A percentile compares a stretch with the other conserved stretches of the same genome.
Conservation (phyloP, 2,113 vertebrate species). For the Esox niger region DNA sequence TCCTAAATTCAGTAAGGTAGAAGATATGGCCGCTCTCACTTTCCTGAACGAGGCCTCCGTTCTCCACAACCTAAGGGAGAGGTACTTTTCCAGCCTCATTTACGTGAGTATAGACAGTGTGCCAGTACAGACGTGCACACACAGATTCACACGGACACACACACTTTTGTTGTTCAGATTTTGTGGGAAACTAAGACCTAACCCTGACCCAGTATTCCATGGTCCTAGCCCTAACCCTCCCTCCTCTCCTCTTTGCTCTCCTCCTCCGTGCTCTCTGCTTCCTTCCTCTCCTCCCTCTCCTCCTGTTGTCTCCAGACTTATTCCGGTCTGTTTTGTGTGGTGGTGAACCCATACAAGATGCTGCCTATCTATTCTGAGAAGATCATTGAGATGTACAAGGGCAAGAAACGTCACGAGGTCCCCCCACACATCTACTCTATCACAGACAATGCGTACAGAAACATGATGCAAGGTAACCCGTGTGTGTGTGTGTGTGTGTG, state of each 20-base stretch:
- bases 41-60: slow-evolving; percentile 96
- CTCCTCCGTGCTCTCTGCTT: neutral
- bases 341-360: slow-evolving; percentile 95
- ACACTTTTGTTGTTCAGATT: no score
- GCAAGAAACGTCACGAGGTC: slow-evolving; percentile 96
- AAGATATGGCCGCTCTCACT: slow-evolving; percentile 97
- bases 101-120: slow-evolving; percentile 92
- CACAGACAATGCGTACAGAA: slow-evolving; percentile 94
- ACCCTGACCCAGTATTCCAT: no score
- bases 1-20: slow-evolving; percentile 96
- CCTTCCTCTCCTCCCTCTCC: neutral
- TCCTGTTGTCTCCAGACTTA: slow-evolving; percentile 78
- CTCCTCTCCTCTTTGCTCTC: no score
- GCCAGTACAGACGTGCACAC: neutral
- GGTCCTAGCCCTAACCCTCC: neutral
- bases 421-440: slow-evolving; percentile 97
- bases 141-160: neutral
- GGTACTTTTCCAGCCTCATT: slow-evolving; percentile 97
- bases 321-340: slow-evolving; percentile 95
- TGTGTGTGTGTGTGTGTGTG: neutral
- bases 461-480: slow-evolving; percentile 92
- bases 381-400: slow-evolving; percentile 97
- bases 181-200: no score
- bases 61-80: slow-evolving; percentile 92
- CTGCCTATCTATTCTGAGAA: slow-evolving; percentile 96